Percentiles rank a stretch among this genome's conserved stretches.
Evolutionary conservation across 2,113 vertebrate genomes (phyloP).

Genomic region (Corythoichthys intestinalis): DNA sequence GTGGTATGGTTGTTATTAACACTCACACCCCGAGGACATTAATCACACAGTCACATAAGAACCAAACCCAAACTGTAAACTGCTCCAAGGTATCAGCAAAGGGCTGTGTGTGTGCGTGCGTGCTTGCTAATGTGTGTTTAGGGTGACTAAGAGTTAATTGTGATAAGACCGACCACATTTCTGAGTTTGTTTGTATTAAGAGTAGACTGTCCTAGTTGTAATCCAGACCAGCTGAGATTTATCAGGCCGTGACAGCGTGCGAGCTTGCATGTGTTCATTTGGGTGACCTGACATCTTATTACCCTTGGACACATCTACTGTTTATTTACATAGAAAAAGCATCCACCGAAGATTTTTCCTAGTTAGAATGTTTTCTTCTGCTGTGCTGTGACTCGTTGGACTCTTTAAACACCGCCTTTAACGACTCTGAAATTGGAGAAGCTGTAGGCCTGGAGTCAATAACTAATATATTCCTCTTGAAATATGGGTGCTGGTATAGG

Average conservation of each 20-base stretch:
- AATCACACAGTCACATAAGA: conserved; percentile 38
- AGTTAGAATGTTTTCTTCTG: not conserved
- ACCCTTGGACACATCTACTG: not conserved
- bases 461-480: not conserved
- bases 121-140: conserved; percentile 8
- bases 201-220: conserved; percentile 26
- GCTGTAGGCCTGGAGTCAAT: not conserved
- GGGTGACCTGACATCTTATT: not conserved
- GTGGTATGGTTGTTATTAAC: not conserved
- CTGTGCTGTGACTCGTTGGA: not conserved
- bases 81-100: conserved; percentile 23
- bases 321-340: conserved; percentile 1
- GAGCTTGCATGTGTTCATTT: conserved; percentile 9
- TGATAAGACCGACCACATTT: conserved; percentile 46
- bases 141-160: conserved; percentile 15
- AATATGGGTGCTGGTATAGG: not conserved
- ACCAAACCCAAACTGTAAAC: conserved; percentile 33
- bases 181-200: conserved; percentile 41
- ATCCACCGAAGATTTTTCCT: not conserved
- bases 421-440: not conserved
- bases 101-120: conserved; percentile 6
- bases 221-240: conserved; percentile 46
- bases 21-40: conserved; percentile 23
- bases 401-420: not conserved
- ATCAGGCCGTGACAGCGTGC: conserved; percentile 23